Evolutionary conservation across 2,888 invertebrate genomes (phyloP).

Genomic region (Tiliacea citrago): DNA sequence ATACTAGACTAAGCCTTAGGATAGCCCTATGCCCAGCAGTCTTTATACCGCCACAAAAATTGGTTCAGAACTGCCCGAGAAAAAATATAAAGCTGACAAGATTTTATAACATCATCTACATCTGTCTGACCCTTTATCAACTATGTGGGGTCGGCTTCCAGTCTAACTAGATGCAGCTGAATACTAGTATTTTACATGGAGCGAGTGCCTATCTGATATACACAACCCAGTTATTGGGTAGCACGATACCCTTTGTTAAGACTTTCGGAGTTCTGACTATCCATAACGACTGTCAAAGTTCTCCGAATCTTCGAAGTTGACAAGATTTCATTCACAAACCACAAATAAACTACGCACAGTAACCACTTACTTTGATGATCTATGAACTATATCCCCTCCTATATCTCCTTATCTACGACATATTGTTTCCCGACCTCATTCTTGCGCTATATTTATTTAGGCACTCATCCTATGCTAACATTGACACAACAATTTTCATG

Average conservation of each 20-base stretch:
- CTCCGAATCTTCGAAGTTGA: not conserved
- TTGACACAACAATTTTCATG: constrained; percentile 47
- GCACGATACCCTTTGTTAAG: not conserved
- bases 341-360: not conserved
- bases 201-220: not conserved
- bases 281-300: not conserved
- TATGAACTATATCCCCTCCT: not conserved
- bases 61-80: not conserved
- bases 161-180: not conserved
- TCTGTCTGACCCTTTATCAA: not conserved
- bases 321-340: not conserved
- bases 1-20: not conserved
- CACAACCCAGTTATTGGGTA: not conserved
- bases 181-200: not conserved
- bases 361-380: constrained; percentile 20
- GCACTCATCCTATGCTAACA: constrained; percentile 45
- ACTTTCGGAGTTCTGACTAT: not conserved
- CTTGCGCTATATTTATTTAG: constrained; percentile 39
- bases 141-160: not conserved
- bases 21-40: not conserved
- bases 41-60: not conserved
- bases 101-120: not conserved
- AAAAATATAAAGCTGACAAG: not conserved
- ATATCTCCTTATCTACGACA: not conserved
- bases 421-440: constrained; percentile 36